Conservation (phyloP, 2,888 invertebrate species). For the Belgica antarctica region DNA sequence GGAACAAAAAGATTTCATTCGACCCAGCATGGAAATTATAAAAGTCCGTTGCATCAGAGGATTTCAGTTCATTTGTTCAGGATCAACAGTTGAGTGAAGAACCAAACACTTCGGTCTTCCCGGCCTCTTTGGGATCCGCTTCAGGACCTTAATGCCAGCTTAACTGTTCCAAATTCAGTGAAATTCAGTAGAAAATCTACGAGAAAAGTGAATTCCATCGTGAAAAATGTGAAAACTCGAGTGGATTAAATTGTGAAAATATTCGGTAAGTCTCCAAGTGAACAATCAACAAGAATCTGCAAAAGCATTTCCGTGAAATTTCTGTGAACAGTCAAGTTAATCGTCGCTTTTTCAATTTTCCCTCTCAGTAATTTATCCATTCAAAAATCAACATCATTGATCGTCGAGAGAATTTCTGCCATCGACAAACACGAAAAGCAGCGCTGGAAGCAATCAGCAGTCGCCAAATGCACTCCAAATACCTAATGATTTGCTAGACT, state of each 20-base stretch:
- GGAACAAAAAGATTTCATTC: not conserved
- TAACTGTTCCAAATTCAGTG: slow-evolving; percentile 2
- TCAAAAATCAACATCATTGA: not conserved
- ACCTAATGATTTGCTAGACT: not conserved
- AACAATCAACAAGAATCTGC: too few species aligned
- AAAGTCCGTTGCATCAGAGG: not conserved
- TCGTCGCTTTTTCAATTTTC: not conserved
- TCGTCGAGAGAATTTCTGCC: not conserved
- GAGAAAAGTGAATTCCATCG: not conserved
- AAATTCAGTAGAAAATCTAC: not conserved
- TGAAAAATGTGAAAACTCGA: not conserved
- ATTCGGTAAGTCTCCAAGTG: slow-evolving; percentile 7
- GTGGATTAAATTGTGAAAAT: not conserved
- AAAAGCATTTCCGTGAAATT: too few species aligned
- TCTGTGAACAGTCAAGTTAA: not conserved
- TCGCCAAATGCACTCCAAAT: not conserved
- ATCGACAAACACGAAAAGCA: not conserved
- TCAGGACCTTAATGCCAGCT: not conserved
- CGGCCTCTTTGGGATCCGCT: not conserved
- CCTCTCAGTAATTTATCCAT: not conserved
- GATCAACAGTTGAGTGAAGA: slow-evolving; percentile 1
- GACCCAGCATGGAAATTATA: slow-evolving; percentile 9
- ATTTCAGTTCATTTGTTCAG: slow-evolving; percentile 2
- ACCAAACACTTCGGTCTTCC: not conserved
- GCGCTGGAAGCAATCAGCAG: not conserved